Conservation (phyloP, 2,797 vertebrate genomes). For the Catostomus latipinnis region DNA sequence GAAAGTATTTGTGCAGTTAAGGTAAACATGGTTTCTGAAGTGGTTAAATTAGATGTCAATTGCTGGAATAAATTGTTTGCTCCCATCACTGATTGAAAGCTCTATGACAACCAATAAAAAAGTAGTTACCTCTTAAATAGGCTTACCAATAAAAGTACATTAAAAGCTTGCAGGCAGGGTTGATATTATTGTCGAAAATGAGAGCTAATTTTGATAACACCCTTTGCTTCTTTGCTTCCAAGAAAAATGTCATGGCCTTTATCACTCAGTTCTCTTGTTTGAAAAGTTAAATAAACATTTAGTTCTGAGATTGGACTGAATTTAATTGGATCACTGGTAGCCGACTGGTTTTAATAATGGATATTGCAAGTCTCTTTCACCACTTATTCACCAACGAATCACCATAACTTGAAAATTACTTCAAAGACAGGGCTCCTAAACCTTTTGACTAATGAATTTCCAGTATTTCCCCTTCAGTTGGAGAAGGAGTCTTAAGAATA, state of each 20-base stretch:
- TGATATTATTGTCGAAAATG: conserved; percentile 27
- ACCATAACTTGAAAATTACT: conserved; percentile 24
- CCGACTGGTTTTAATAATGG: conserved; percentile 35
- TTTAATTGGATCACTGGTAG: conserved; percentile 38
- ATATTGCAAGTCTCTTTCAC: conserved; percentile 33
- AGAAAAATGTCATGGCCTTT: conserved; percentile 21
- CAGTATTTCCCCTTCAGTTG: no score
- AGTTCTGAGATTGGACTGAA: conserved; percentile 27
- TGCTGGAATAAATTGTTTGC: background rate
- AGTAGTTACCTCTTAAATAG: conserved; percentile 16
- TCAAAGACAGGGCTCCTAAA: background rate
- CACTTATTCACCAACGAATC: background rate
- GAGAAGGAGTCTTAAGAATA: no score
- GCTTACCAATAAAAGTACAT: conserved; percentile 9
- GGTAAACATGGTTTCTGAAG: background rate
- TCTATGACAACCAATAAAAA: conserved; percentile 19
- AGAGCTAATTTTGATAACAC: conserved; percentile 37
- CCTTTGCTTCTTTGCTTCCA: conserved; percentile 19
- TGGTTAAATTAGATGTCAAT: background rate
- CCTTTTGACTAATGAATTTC: no score
- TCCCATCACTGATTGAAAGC: conserved; percentile 27
- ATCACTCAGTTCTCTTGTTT: conserved; percentile 31
- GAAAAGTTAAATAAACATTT: conserved; percentile 47
- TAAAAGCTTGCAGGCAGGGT: background rate
- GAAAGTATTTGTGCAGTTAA: conserved; percentile 8